A percentile compares a stretch with the other conserved stretches of the same genome.
Evolutionary conservation across 2,888 invertebrate genomes (phyloP).

Genomic region (Vandiemenella viatica): DNA sequence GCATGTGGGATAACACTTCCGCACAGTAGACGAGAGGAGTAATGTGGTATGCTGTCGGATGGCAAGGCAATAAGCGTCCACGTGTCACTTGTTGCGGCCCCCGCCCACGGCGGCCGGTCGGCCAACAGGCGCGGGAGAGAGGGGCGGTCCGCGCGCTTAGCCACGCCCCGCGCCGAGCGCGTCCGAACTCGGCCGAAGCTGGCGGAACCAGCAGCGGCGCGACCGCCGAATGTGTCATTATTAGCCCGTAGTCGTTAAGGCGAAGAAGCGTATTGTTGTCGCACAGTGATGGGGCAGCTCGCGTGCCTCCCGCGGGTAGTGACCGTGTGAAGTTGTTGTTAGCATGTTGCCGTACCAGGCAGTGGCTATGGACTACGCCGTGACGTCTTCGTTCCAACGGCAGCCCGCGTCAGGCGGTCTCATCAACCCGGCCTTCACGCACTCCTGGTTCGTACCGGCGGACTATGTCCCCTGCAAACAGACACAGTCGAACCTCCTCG

Average conservation of each 20-base stretch:
- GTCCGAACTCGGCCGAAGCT: slow-evolving; percentile 3
- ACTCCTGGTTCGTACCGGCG: slow-evolving; percentile 77
- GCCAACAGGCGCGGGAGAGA: slow-evolving; percentile 6
- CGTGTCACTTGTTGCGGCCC: not conserved
- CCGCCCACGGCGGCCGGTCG: slow-evolving; percentile 2
- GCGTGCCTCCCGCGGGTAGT: slow-evolving; percentile 1
- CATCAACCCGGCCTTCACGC: slow-evolving; percentile 57
- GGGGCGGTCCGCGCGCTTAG: slow-evolving; percentile 10
- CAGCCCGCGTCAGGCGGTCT: slow-evolving; percentile 34
- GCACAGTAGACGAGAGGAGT: not conserved
- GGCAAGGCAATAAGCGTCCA: not conserved
- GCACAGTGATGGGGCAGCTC: no score
- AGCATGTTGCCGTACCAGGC: slow-evolving; percentile 26
- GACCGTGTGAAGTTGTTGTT: slow-evolving; percentile 7
- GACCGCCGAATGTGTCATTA: not conserved
- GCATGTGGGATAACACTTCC: no score
- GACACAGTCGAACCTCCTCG: slow-evolving; percentile 62
- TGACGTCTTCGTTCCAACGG: slow-evolving; percentile 29
- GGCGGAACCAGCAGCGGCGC: not conserved
- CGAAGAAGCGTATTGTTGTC: not conserved
- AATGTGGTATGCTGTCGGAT: not conserved
- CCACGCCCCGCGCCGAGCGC: slow-evolving; percentile 11
- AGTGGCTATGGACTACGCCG: slow-evolving; percentile 59
- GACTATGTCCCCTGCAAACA: slow-evolving; percentile 80
- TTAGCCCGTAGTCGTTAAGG: not conserved